Conservation (phyloP, 2,113 vertebrate species). For the Amazona vittata region DNA sequence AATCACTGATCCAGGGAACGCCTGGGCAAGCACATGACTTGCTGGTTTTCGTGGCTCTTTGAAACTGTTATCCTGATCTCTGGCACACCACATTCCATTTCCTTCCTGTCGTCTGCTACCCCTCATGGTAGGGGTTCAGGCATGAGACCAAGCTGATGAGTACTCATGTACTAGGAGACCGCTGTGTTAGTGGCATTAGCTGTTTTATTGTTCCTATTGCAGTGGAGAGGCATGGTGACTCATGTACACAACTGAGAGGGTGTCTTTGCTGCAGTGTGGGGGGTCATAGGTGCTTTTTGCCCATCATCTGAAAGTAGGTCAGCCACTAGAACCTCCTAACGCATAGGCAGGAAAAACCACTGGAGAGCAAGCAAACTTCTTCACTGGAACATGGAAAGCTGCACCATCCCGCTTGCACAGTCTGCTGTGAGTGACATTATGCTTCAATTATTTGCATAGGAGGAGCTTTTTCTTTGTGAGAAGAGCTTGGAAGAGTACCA, state of each 20-base stretch:
- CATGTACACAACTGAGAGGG: not conserved
- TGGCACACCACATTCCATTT: not conserved
- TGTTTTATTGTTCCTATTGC: fast-evolving
- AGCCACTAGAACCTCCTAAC: not conserved
- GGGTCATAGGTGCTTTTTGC: not conserved
- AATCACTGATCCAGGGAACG: not conserved
- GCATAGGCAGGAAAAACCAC: not conserved
- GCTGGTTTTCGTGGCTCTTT: not conserved
- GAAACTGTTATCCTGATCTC: not conserved
- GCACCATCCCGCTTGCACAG: not conserved
- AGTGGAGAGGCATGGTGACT: not conserved
- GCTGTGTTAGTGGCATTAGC: no score
- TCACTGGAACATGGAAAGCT: not conserved
- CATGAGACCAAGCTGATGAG: not conserved
- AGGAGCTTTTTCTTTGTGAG: not conserved
- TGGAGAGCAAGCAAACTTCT: not conserved
- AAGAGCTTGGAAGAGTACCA: not conserved
- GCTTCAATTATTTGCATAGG: not conserved
- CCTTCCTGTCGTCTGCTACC: no score
- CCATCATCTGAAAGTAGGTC: not conserved
- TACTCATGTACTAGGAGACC: not conserved
- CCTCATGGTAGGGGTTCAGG: not conserved
- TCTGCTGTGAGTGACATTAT: not conserved
- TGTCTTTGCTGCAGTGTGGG: not conserved
- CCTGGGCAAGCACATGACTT: not conserved